Evolutionary conservation across 1,140 invertebrate genomes (phyloP), one percentile per base, ranked within the genome.

Genomic region (Dryas iulia): DNA sequence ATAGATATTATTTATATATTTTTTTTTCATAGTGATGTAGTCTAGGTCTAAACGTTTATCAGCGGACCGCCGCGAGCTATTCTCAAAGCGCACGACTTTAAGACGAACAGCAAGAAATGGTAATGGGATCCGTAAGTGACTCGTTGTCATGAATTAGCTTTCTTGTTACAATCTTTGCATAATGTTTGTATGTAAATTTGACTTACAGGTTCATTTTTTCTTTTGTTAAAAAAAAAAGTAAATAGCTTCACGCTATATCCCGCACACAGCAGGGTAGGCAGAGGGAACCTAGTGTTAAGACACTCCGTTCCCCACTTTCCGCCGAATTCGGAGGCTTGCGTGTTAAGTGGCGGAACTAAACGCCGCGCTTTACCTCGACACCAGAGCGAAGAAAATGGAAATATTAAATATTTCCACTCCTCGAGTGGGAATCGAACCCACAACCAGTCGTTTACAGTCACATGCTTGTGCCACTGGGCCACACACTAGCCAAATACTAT

Each of bases 61-160:
- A 47, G 39, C 39, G 39, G n/a, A 47, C 60, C 60, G 62, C 66
- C 66, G 68, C 63, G 66, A 66, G 72, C 63, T 66, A 73, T 71
- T 67, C 72, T 63, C 64, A 70, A 69, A 58, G 72, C 63, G 67
- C 63, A 66, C 67, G 72, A 73, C 68, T 62, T 24, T 14, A 70
- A 70, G 67, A 73, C 67, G 59, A 70, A 70, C 59, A 59, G 56
- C 59, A 63, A 63, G 59, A 71, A 70, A 70, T 66, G 68, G 47
- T 73, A 66, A 66, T 62, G 63, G 68, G 25, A 63, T 61, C 39
- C 60, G 28, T 73, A 70, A 66, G 64, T 66, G 63, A 72, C 35
- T 69, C 56, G 64, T 57, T 69, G 71, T 68, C 68, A 70, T 59
- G 65, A 59, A 72, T 68, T 72, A 72, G 57, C 61, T 59, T 61